phyloP scores from a whole-genome alignment of 1,140 invertebrate species.

The Brachionus manjavacas region DNA sequence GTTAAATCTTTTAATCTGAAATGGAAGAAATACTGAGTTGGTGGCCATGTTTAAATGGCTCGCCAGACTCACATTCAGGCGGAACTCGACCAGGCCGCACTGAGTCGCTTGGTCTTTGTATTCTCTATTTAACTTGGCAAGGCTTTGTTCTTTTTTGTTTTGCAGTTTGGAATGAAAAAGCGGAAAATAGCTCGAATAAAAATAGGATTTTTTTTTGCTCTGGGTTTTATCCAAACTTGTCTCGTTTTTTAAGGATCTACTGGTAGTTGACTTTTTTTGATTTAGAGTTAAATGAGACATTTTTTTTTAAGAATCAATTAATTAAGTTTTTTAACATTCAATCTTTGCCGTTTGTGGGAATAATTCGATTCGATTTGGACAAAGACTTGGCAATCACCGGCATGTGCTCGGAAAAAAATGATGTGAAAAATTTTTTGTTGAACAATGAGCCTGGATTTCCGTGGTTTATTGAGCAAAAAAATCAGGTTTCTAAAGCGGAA shows the following conservation, averaged over 20 bases:
- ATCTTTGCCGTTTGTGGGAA: not conserved
- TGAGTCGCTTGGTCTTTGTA: not conserved
- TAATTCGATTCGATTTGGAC: not conserved
- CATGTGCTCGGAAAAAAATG: not conserved
- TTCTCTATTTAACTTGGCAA: not conserved
- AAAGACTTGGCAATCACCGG: not conserved
- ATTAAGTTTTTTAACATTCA: not conserved
- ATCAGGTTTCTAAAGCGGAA: not conserved
- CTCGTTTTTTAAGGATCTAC: not conserved
- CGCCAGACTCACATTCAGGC: not conserved
- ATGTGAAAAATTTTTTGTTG: not conserved
- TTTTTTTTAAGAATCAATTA: not conserved
- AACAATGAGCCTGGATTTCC: not conserved
- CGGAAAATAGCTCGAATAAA: not conserved
- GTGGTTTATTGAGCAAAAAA: not conserved
- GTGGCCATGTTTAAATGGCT: not conserved
- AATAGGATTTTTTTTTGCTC: not conserved
- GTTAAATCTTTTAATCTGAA: conserved; percentile 4
- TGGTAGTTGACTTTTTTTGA: not conserved
- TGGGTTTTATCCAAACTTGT: not conserved
- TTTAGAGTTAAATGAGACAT: not conserved
- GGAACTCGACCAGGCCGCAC: not conserved
- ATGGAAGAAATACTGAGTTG: not conserved
- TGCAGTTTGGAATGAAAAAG: conserved; percentile 3
- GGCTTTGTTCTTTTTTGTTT: not conserved